Conservation (phyloP, 1,140 invertebrate species). For the Cyrtorhinus lividipennis region DNA sequence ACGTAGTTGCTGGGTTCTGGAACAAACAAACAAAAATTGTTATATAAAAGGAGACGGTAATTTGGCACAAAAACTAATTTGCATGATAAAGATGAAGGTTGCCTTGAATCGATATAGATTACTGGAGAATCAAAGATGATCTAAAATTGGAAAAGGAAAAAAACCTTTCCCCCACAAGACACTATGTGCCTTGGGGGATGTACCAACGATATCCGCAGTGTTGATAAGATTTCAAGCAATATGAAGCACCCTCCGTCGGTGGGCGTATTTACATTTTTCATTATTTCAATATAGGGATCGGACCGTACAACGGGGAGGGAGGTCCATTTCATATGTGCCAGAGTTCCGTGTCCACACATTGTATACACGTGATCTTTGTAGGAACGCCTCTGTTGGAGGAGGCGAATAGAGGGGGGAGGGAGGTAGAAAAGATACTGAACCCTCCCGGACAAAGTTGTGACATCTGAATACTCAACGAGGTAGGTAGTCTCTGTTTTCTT, state of each 20-base stretch:
- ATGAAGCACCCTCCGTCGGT: neutral
- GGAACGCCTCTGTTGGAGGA: neutral
- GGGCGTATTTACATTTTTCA: slow-evolving; percentile 1
- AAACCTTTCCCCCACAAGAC: neutral
- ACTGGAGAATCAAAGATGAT: neutral
- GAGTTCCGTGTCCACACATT: neutral
- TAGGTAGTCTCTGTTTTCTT: neutral
- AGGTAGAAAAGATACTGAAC: neutral
- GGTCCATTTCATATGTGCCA: neutral
- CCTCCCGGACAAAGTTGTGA: slow-evolving; percentile 1
- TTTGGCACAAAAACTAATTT: neutral
- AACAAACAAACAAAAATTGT: slow-evolving; percentile 39
- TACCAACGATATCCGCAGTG: neutral
- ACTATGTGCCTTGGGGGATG: neutral
- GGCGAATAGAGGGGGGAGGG: neutral
- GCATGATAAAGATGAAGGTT: neutral
- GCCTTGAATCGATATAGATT: neutral
- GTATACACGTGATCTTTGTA: slow-evolving; percentile 5
- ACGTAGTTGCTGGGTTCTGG: slow-evolving; percentile 89
- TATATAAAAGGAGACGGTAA: neutral
- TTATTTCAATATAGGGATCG: neutral
- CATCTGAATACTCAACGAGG: slow-evolving; percentile 6
- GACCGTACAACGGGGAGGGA: neutral
- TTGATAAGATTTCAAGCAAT: slow-evolving; percentile 6
- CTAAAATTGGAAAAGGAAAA: no score